Evolutionary conservation across 2,113 vertebrate species (phyloP).

Genomic region (Chroicocephalus ridibundus): DNA sequence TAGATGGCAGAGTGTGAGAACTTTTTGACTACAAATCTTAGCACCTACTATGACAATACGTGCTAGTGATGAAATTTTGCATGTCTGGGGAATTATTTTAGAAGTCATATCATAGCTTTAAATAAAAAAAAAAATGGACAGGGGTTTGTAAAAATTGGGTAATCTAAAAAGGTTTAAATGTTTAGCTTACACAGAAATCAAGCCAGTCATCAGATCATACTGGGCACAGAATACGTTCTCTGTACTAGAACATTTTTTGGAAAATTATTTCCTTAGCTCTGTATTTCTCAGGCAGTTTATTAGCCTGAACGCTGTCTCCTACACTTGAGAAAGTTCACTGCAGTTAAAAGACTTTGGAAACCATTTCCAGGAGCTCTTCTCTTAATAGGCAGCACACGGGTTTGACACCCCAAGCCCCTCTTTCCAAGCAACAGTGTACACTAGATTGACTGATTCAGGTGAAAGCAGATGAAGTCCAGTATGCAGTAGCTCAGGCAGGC

Average conservation of each 20-base stretch:
- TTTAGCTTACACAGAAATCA: neutral
- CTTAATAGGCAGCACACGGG: neutral
- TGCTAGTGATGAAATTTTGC: neutral
- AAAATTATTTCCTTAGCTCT: neutral
- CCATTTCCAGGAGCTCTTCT: neutral
- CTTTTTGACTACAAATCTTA: neutral
- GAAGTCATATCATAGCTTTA: neutral
- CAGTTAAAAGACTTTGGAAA: neutral
- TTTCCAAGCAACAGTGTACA: neutral
- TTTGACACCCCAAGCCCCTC: neutral
- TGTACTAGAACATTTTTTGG: neutral
- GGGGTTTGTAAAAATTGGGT: neutral
- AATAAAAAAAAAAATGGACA: neutral
- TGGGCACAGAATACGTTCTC: neutral
- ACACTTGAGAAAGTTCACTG: neutral
- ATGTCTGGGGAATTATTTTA: neutral
- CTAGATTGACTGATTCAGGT: neutral
- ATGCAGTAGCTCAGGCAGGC: neutral
- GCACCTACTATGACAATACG: neutral
- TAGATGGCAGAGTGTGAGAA: neutral
- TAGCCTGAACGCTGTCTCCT: neutral
- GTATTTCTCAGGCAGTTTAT: neutral
- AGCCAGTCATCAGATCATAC: neutral
- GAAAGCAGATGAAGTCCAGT: neutral
- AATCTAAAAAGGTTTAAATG: neutral